Conservation (phyloP, 2,113 vertebrate species). For the Podocnemis expansa region DNA sequence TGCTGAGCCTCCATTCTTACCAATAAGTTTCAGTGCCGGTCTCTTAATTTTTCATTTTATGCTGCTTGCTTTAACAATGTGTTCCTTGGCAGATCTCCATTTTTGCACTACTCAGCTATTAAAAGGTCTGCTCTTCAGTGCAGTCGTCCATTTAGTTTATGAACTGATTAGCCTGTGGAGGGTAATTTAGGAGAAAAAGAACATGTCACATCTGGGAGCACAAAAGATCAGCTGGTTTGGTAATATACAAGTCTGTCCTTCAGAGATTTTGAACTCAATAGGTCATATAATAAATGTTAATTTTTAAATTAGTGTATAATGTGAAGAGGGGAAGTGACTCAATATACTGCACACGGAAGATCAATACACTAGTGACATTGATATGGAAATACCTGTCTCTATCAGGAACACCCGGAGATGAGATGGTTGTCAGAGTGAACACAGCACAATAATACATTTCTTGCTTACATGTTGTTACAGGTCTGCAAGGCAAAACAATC, state of each 20-base stretch:
- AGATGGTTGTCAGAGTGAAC: background rate
- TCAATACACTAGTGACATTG: background rate
- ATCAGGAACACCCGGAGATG: background rate
- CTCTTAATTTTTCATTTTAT: constrained; percentile 66
- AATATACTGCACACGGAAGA: background rate
- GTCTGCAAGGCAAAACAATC: constrained; percentile 7
- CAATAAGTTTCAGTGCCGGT: constrained; percentile 38
- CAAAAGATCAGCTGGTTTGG: background rate
- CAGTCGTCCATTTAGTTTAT: constrained; percentile 66
- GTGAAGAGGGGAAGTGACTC: background rate
- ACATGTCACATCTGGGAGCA: constrained; percentile 38
- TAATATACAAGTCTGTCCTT: constrained; percentile 26
- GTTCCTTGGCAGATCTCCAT: constrained; percentile 65
- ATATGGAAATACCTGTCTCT: background rate
- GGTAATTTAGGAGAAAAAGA: constrained; percentile 42
- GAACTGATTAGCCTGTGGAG: constrained; percentile 31
- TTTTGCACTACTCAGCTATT: constrained; percentile 26
- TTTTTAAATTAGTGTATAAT: constrained; percentile 24
- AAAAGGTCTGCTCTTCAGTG: constrained; percentile 53
- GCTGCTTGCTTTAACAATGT: constrained; percentile 61
- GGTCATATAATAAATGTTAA: constrained; percentile 2
- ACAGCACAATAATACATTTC: background rate
- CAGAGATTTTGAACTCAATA: constrained; percentile 20
- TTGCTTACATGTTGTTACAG: background rate
- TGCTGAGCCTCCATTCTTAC: constrained; percentile 52